A percentile compares a stretch with the other conserved stretches of the same genome.
Evolutionary conservation across 2,888 invertebrate species (phyloP).

Genomic region (Kuschelorhynchus macadamiae): DNA sequence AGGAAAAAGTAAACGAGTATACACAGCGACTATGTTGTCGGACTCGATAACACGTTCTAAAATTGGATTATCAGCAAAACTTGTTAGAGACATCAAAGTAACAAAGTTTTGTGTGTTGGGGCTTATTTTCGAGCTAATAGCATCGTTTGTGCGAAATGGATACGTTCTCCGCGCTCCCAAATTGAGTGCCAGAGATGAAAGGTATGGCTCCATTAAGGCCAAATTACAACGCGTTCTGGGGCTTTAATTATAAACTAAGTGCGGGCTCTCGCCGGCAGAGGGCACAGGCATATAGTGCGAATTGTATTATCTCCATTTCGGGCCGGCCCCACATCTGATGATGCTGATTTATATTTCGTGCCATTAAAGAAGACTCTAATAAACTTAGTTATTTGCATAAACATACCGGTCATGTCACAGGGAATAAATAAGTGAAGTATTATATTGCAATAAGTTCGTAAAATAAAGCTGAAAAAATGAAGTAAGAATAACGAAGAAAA

Average conservation of each 20-base stretch:
- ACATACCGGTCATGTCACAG: no score
- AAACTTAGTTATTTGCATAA: no score
- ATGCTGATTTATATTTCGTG: no score
- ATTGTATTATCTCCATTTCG: constrained; percentile 32
- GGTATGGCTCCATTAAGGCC: constrained; percentile 63
- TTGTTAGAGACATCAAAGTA: constrained; percentile 47
- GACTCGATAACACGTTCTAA: constrained; percentile 26
- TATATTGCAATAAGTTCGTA: no score
- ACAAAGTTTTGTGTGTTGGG: constrained; percentile 46
- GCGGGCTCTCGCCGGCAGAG: constrained; percentile 55
- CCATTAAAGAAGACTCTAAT: no score
- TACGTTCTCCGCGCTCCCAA: constrained; percentile 48
- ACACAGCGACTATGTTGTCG: background rate
- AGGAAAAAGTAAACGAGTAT: background rate
- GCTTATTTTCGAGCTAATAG: constrained; percentile 49
- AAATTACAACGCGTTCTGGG: constrained; percentile 62
- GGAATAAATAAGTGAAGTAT: no score
- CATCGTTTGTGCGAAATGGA: constrained; percentile 54
- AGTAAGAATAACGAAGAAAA: no score
- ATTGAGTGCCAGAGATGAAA: constrained; percentile 62
- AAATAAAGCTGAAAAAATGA: no score
- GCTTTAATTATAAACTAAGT: constrained; percentile 65
- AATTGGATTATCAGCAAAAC: constrained; percentile 45
- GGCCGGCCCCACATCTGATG: constrained; percentile 16
- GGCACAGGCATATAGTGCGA: constrained; percentile 54